A percentile compares a stretch with the other conserved stretches of the same genome.
Conservation (phyloP, 2,888 invertebrate genomes). For the Spialia ferax region DNA sequence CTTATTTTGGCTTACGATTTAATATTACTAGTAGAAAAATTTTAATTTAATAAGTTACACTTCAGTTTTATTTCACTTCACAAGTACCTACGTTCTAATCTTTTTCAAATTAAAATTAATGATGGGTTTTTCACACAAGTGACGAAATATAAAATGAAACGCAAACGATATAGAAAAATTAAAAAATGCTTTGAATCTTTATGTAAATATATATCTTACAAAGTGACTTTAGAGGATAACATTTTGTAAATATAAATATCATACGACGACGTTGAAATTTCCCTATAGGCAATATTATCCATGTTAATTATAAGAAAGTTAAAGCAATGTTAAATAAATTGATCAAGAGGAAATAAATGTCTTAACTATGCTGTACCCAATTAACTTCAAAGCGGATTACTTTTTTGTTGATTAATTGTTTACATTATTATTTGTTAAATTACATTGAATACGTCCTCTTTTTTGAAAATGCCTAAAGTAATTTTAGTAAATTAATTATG, state of each 20-base stretch:
- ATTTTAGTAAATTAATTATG: no score
- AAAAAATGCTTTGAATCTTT: neutral
- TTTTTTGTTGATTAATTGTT: neutral
- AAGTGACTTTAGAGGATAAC: neutral
- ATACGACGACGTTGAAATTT: constrained; percentile 10
- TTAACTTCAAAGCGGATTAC: neutral
- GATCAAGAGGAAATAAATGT: constrained; percentile 25
- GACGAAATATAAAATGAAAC: no score
- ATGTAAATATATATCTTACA: constrained; percentile 8
- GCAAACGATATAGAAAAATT: neutral
- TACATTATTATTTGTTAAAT: neutral
- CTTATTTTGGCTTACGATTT: no score
- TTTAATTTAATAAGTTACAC: no score
- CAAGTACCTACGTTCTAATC: no score
- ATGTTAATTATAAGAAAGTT: constrained; percentile 8
- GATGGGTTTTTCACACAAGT: no score
- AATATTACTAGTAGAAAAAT: no score
- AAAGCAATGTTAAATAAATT: neutral
- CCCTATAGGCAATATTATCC: no score
- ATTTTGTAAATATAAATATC: constrained; percentile 24
- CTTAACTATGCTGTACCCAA: neutral
- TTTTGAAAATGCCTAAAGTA: neutral
- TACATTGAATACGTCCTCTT: neutral
- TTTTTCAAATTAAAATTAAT: no score
- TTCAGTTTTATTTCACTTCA: no score